A percentile compares a stretch with the other conserved stretches of the same genome.
Conservation (phyloP, 2,888 invertebrate species). For the Girardia tigrina region DNA sequence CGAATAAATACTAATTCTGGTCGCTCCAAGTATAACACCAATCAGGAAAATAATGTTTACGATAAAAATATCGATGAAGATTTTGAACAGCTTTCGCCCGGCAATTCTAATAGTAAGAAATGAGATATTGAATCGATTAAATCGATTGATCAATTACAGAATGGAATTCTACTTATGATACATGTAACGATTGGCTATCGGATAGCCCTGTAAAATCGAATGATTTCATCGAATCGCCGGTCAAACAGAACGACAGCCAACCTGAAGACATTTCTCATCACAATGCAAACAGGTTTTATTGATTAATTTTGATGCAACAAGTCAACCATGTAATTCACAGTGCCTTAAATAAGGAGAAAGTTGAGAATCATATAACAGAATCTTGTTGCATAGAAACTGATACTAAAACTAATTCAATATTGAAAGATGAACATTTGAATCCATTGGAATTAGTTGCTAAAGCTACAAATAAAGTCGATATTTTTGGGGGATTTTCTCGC, state of each 20-base stretch:
- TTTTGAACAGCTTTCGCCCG: neutral
- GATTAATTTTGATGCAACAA: neutral
- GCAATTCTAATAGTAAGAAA: neutral
- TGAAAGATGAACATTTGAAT: too few species aligned
- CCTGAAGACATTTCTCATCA: neutral
- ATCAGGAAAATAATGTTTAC: neutral
- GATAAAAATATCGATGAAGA: neutral
- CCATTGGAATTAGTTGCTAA: constrained; percentile 1
- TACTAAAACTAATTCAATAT: neutral
- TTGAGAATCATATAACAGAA: neutral
- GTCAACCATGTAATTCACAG: neutral
- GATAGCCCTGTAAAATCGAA: neutral
- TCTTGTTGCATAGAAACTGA: neutral
- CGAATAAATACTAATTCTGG: neutral
- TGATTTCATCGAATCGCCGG: neutral
- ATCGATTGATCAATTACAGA: neutral
- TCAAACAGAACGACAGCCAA: neutral
- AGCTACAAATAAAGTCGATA: neutral
- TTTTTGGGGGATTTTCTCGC: neutral
- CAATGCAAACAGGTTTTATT: neutral
- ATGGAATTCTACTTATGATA: neutral
- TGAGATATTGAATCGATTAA: neutral
- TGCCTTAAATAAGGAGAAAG: constrained; percentile 13
- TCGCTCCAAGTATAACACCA: neutral
- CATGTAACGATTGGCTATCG: constrained; percentile 16